Evolutionary conservation across 2,888 invertebrate genomes (phyloP).

Genomic region (Catonia carolina): DNA sequence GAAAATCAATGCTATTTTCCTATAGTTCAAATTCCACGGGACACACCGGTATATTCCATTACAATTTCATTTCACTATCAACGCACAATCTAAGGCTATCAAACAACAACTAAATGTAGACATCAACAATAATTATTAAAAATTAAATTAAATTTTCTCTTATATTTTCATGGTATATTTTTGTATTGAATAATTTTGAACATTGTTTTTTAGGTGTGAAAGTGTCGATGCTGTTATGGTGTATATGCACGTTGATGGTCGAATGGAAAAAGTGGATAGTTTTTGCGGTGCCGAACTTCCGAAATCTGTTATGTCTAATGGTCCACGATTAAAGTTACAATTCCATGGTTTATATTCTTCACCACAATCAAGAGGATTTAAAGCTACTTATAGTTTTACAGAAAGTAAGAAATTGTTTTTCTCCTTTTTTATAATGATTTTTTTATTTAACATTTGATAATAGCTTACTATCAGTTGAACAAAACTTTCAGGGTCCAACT

Average conservation of each 20-base stretch:
- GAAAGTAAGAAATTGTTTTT: constrained; percentile 61
- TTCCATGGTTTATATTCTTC: constrained; percentile 75
- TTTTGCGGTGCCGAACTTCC: constrained; percentile 79
- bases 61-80: no score
- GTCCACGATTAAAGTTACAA: constrained; percentile 75
- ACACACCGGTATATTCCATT: no score
- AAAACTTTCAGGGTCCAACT: no score
- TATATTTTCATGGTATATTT: no score
- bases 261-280: constrained; percentile 76
- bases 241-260: constrained; percentile 71
- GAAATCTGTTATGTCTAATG: constrained; percentile 87
- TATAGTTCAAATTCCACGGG: no score
- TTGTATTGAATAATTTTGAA: no score
- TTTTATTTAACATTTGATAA: no score
- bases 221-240: constrained; percentile 70
- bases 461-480: no score
- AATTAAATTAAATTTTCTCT: constrained; percentile 13
- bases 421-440: no score
- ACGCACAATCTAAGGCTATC: no score
- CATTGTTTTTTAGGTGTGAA: constrained; percentile 68
- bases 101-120: no score
- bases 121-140: not conserved
- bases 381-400: constrained; percentile 80
- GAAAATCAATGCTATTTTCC: no score
- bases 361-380: constrained; percentile 74